Percentiles rank a stretch among this genome's conserved stretches.
phyloP scores from a whole-genome alignment of 2,888 invertebrate genomes.

The Coleophora flavipennella region DNA sequence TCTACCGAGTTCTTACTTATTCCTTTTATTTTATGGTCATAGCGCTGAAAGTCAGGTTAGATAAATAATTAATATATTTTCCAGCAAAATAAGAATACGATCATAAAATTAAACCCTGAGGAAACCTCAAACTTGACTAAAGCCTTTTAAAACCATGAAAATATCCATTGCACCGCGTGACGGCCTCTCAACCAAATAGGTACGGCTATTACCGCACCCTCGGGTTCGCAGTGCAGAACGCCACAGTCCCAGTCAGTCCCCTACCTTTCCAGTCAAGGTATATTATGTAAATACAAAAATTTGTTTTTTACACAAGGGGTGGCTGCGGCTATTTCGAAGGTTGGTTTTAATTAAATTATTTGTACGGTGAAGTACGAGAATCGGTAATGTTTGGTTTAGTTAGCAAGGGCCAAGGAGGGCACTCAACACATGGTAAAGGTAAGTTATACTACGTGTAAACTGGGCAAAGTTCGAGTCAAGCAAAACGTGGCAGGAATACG shows the following conservation, averaged over 20 bases:
- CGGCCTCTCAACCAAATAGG: constrained; percentile 26
- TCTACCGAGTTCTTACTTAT: too few species aligned
- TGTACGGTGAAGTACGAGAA: background rate
- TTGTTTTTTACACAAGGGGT: constrained; percentile 7
- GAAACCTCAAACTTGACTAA: constrained; percentile 1
- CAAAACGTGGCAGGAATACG: too few species aligned
- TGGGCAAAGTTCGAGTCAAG: too few species aligned
- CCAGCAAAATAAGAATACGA: too few species aligned
- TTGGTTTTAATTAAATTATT: background rate
- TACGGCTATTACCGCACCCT: constrained; percentile 22
- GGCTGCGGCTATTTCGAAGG: background rate
- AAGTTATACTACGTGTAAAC: too few species aligned
- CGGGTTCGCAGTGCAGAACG: too few species aligned
- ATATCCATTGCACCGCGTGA: constrained; percentile 27
- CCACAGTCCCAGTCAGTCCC: constrained; percentile 11
- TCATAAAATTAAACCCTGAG: constrained; percentile 2
- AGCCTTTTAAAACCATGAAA: constrained; percentile 14
- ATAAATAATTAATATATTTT: too few species aligned
- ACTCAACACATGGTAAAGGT: too few species aligned
- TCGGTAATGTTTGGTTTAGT: too few species aligned
- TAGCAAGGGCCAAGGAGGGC: too few species aligned
- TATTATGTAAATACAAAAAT: constrained; percentile 19
- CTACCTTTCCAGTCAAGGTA: constrained; percentile 8
- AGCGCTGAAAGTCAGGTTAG: too few species aligned
- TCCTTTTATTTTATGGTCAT: too few species aligned